These are phyloP conservation scores for Lycorma delicatula DNA, from an alignment of 1,140 invertebrate genomes.

Conservation along the genomic window DNA sequence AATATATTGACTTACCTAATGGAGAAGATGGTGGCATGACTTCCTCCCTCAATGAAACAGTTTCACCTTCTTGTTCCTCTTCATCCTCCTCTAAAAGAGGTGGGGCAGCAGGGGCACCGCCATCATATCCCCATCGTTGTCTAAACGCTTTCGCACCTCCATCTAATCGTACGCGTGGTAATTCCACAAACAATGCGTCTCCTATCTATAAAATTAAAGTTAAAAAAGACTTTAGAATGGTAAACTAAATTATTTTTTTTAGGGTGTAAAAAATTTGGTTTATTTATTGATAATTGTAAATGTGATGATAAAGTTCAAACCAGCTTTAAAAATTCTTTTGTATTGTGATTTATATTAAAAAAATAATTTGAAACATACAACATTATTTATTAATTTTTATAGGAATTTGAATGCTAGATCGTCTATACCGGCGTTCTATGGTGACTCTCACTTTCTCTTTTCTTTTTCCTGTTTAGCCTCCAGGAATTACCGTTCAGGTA, in stretches of 20 bases:
- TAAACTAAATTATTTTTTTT: background rate
- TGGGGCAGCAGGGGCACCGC: slow-evolving; percentile 38
- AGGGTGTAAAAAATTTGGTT: background rate
- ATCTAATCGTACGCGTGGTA: slow-evolving; percentile 59
- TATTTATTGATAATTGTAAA: too few relatives aligned
- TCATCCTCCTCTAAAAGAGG: slow-evolving; percentile 55
- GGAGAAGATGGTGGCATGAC: slow-evolving; percentile 40
- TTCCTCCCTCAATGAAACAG: slow-evolving; percentile 43
- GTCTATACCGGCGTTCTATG: too few relatives aligned
- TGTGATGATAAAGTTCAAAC: background rate
- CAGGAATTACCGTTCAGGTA: too few relatives aligned
- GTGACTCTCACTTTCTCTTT: too few relatives aligned
- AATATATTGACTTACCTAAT: slow-evolving; percentile 41
- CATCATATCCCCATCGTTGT: slow-evolving; percentile 52
- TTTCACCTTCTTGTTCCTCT: slow-evolving; percentile 46
- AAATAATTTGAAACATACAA: too few relatives aligned
- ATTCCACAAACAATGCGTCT: slow-evolving; percentile 50
- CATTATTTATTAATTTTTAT: too few relatives aligned
- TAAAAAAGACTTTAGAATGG: too few relatives aligned
- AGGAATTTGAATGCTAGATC: too few relatives aligned
- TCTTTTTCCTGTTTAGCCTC: too few relatives aligned
- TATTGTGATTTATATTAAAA: too few relatives aligned
- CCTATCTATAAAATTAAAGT: slow-evolving; percentile 42
- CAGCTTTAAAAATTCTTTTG: too few relatives aligned
- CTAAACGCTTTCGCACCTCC: slow-evolving; percentile 51